These are phyloP conservation scores for Caenorhabditis imperialis DNA, from an alignment of 2,888 invertebrate species.

Conservation along the genomic window DNA sequence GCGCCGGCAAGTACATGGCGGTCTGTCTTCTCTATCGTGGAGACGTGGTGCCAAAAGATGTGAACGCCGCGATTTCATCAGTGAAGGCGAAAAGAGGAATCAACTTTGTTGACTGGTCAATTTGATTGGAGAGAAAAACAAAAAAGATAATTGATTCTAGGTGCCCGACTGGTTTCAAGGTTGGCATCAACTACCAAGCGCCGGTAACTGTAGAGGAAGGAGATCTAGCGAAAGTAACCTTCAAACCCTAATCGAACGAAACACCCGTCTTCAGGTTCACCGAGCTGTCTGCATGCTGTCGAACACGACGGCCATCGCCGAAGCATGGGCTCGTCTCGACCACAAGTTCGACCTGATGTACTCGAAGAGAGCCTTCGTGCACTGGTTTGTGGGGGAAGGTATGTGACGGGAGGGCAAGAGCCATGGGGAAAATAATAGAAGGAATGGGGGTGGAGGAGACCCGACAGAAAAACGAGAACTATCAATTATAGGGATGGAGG, in stretches of 20 bases:
- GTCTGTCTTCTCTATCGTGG: conserved; percentile 95
- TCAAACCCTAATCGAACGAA: no score
- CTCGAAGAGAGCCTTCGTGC: conserved; percentile 66
- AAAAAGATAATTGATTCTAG: conserved; percentile 10
- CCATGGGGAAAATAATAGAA: conserved; percentile 3
- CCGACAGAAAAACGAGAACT: neutral
- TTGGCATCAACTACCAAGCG: conserved; percentile 80
- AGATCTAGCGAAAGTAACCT: conserved; percentile 83
- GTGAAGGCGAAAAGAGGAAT: conserved; percentile 80
- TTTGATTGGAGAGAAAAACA: neutral
- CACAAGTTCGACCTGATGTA: conserved; percentile 82
- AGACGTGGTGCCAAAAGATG: conserved; percentile 88
- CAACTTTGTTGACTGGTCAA: conserved; percentile 83
- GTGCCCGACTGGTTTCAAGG: conserved; percentile 87
- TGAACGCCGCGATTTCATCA: conserved; percentile 74
- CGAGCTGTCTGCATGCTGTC: conserved; percentile 87
- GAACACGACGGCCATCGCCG: conserved; percentile 91
- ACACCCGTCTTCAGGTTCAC: conserved; percentile 75
- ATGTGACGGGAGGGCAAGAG: neutral
- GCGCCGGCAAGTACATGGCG: conserved; percentile 81
- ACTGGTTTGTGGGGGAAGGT: conserved; percentile 68
- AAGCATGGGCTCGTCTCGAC: conserved; percentile 86
- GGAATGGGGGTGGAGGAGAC: neutral
- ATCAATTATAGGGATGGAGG: conserved; percentile 63
- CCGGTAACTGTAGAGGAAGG: conserved; percentile 91